phyloP scores from a whole-genome alignment of 2,113 vertebrate species.

The Crotalus helleri region DNA sequence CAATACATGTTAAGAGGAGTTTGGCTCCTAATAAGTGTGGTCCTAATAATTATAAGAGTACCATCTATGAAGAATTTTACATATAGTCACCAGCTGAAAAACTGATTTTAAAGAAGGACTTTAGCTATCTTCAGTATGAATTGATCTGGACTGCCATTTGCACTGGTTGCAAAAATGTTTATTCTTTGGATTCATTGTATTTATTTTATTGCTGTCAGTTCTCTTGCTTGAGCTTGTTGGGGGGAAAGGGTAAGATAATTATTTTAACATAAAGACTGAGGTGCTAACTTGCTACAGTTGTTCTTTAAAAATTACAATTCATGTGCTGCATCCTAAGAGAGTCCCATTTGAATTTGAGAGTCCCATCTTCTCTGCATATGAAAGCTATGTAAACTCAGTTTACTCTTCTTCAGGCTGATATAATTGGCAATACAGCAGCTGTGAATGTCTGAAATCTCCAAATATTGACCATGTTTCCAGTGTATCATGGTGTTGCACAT shows the following conservation, averaged over 20 bases:
- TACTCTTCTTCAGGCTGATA: neutral
- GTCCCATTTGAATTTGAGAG: neutral
- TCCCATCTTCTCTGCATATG: neutral
- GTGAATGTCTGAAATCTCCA: neutral
- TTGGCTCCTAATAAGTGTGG: neutral
- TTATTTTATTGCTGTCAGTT: neutral
- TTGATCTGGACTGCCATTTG: neutral
- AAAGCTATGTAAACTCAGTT: neutral
- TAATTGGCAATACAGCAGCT: neutral
- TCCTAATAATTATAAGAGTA: neutral
- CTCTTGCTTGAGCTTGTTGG: neutral
- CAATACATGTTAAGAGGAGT: neutral
- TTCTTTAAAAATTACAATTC: neutral
- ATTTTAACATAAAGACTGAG: neutral
- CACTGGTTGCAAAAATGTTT: neutral
- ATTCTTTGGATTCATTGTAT: neutral
- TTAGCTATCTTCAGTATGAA: neutral
- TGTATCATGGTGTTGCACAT: neutral
- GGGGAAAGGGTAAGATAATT: neutral
- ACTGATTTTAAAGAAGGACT: neutral
- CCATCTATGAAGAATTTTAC: neutral
- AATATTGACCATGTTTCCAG: neutral
- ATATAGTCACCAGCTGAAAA: neutral
- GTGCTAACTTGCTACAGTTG: neutral
- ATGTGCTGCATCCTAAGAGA: neutral